phyloP scores from a whole-genome alignment of 2,797 vertebrate species.

The Premnoplex brunnescens region DNA sequence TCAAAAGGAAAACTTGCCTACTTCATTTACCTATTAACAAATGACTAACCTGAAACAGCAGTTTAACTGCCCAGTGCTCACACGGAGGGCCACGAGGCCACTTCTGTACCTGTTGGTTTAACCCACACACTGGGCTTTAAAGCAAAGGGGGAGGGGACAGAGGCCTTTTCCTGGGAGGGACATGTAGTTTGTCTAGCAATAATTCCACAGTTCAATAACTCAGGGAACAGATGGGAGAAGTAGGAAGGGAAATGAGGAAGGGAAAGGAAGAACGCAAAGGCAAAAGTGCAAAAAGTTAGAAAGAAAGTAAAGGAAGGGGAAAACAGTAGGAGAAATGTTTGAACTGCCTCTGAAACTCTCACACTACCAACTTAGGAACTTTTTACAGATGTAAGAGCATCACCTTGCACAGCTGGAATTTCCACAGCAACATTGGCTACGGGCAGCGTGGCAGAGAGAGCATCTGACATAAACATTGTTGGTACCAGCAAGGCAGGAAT shows the following conservation, averaged over 20 bases:
- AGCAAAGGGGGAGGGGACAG: no score
- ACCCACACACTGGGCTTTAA: neutral
- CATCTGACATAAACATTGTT: neutral
- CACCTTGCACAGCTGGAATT: neutral
- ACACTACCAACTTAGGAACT: neutral
- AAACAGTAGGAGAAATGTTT: neutral
- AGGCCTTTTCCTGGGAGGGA: neutral
- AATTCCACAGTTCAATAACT: neutral
- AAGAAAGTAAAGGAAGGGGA: neutral
- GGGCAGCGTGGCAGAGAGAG: neutral
- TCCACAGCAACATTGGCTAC: neutral
- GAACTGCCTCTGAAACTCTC: neutral
- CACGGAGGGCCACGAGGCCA: rapidly evolving
- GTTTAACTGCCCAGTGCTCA: neutral
- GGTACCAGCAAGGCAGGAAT: neutral
- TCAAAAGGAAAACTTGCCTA: neutral
- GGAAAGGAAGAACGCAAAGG: neutral
- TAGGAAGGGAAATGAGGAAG: neutral
- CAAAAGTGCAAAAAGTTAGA: neutral
- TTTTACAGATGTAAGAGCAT: neutral
- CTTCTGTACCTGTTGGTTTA: neutral
- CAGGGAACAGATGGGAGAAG: neutral
- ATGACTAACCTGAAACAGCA: neutral
- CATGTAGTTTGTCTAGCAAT: neutral
- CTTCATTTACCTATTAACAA: neutral